Percentiles rank a stretch among this genome's conserved stretches.
Conservation (phyloP, 2,797 vertebrate genomes). For the Limnodromus scolopaceus region DNA sequence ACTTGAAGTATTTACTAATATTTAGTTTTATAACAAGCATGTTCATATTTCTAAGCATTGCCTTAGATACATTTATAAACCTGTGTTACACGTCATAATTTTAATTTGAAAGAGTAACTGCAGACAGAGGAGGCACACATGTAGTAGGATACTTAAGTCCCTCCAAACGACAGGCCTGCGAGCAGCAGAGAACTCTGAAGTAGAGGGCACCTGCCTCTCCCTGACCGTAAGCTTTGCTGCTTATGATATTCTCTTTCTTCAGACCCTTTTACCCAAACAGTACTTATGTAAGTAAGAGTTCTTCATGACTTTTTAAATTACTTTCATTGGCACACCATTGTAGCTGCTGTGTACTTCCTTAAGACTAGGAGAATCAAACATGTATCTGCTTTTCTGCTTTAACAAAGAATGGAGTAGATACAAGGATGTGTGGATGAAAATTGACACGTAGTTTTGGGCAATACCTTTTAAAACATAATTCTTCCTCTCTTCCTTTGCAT, state of each 20-base stretch:
- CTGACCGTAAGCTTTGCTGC: neutral
- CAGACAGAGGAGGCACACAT: neutral
- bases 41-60: neutral
- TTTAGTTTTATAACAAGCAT: neutral
- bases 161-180: rapidly evolving
- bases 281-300: neutral
- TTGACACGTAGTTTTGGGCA: neutral
- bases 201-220: neutral
- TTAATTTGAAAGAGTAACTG: neutral
- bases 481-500: neutral
- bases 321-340: neutral
- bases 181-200: neutral
- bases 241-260: neutral
- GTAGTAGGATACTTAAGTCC: neutral
- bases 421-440: neutral
- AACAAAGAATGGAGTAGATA: neutral
- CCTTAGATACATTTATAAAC: neutral
- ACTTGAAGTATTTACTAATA: neutral
- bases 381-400: neutral
- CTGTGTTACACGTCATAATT: neutral
- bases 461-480: neutral
- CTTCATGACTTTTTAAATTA: neutral
- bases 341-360: neutral
- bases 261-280: neutral
- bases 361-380: neutral